Percentiles rank a stretch among this genome's conserved stretches.
These are phyloP conservation scores for Myoxocephalus aenaeus DNA, from an alignment of 2,797 vertebrate genomes.

Conservation along the genomic window DNA sequence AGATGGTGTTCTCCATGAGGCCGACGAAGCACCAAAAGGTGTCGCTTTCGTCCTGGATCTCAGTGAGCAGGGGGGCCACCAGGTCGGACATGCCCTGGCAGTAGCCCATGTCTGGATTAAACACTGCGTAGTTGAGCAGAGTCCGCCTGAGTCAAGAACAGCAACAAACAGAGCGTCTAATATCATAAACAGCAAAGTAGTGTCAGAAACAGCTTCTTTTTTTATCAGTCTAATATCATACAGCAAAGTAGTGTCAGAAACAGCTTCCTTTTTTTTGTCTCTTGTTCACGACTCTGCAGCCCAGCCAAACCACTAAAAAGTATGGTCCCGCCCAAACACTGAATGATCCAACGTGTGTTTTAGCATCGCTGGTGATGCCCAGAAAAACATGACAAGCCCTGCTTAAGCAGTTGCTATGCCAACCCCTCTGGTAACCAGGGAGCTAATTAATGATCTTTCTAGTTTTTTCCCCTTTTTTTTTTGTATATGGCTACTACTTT, in stretches of 20 bases:
- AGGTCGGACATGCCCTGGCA: slow-evolving; percentile 99
- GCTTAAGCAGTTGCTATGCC: slow-evolving; percentile 66
- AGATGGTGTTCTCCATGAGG: slow-evolving; percentile 99
- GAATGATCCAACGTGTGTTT: slow-evolving; percentile 62
- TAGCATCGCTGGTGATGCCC: slow-evolving; percentile 35
- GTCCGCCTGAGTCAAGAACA: slow-evolving; percentile 85
- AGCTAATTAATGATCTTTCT: slow-evolving; percentile 69
- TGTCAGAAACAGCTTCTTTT: slow-evolving; percentile 24
- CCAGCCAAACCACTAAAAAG: slow-evolving; percentile 50
- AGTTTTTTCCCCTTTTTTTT: background rate
- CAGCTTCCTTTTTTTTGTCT: slow-evolving; percentile 10
- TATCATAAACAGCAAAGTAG: background rate
- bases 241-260: slow-evolving; percentile 16
- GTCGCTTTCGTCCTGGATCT: slow-evolving; percentile 96
- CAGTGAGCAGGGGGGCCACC: slow-evolving; percentile 95
- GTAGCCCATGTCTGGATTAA: slow-evolving; percentile 93
- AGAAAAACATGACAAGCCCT: slow-evolving; percentile 52
- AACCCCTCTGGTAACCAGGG: slow-evolving; percentile 59
- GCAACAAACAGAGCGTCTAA: background rate
- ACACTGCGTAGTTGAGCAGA: slow-evolving; percentile 96
- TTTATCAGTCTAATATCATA: background rate
- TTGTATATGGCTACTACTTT: slow-evolving; percentile 34
- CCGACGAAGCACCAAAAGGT: slow-evolving; percentile 99
- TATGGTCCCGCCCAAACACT: slow-evolving; percentile 56
- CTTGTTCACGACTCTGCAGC: slow-evolving; percentile 8